A percentile compares a stretch with the other conserved stretches of the same genome.
Conservation (phyloP, 1,140 invertebrate genomes). For the Drosophila nasuta region DNA sequence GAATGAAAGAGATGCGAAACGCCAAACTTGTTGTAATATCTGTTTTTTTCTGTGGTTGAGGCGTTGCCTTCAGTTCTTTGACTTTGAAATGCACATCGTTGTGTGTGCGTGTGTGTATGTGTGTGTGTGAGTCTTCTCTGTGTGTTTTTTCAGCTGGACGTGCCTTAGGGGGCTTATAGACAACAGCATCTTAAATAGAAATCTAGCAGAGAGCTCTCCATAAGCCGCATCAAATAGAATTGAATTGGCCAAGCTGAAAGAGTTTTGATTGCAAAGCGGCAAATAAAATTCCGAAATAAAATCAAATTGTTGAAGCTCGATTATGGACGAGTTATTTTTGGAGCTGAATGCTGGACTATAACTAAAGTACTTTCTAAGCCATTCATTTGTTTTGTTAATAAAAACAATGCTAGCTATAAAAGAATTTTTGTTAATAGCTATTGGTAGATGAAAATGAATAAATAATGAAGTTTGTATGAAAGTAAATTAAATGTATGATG, state of each 20-base stretch:
- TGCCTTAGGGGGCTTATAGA: slow-evolving; percentile 4
- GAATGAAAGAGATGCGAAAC: slow-evolving; percentile 36
- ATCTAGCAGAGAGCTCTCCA: slow-evolving; percentile 29
- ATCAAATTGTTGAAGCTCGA: not conserved
- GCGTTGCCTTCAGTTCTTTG: slow-evolving; percentile 53
- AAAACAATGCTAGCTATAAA: too few relatives aligned
- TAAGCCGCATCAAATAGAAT: slow-evolving; percentile 28
- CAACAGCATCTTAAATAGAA: slow-evolving; percentile 56
- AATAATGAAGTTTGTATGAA: too few relatives aligned
- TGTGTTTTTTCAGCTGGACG: slow-evolving; percentile 1
- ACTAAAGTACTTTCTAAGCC: not conserved
- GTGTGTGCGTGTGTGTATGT: not conserved
- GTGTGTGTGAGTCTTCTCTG: not conserved
- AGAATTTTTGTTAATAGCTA: too few relatives aligned
- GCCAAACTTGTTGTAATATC: slow-evolving; percentile 33
- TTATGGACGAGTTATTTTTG: not conserved
- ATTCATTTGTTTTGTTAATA: not conserved
- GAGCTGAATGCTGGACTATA: not conserved
- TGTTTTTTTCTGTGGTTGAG: slow-evolving; percentile 13
- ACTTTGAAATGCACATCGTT: slow-evolving; percentile 20
- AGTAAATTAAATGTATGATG: too few relatives aligned
- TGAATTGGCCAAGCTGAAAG: slow-evolving; percentile 9
- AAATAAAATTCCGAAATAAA: slow-evolving; percentile 4
- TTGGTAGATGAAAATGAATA: too few relatives aligned
- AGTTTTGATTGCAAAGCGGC: not conserved